Percentiles rank a stretch among this genome's conserved stretches.
These are phyloP conservation scores for Euproctis similis DNA, from an alignment of 2,888 invertebrate genomes.

Conservation along the genomic window DNA sequence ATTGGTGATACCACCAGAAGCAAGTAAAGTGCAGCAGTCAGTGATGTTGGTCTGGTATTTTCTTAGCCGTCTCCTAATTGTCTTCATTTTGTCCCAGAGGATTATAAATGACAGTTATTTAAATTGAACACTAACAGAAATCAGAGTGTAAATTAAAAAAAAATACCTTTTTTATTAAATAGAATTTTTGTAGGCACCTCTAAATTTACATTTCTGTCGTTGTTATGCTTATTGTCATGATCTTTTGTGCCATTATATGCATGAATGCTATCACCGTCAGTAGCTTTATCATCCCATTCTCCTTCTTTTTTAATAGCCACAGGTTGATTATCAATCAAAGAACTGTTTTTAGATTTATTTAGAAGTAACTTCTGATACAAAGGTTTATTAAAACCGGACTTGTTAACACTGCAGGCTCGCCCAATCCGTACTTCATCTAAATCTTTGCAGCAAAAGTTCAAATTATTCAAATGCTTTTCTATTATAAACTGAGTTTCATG, in stretches of 20 bases:
- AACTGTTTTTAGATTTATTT: conserved; percentile 4
- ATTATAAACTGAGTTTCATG: conserved; percentile 21
- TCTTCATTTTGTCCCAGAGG: too few species aligned
- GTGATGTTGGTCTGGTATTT: too few species aligned
- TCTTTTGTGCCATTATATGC: too few species aligned
- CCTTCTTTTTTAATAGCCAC: not conserved
- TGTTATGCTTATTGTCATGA: too few species aligned
- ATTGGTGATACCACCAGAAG: too few species aligned
- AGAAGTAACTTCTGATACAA: conserved; percentile 10
- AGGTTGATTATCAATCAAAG: not conserved
- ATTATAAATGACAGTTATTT: too few species aligned
- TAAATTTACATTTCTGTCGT: too few species aligned
- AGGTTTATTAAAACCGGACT: not conserved
- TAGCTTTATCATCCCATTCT: not conserved
- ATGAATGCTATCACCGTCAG: not conserved
- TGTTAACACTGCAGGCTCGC: conserved; percentile 18
- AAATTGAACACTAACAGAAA: too few species aligned
- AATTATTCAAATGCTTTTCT: conserved; percentile 34
- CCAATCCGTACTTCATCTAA: conserved; percentile 39
- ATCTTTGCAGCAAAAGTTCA: conserved; percentile 40
- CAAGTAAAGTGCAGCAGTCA: too few species aligned
- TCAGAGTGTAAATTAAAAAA: not conserved
- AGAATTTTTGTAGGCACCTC: too few species aligned
- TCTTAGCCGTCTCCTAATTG: too few species aligned
- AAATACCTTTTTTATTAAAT: too few species aligned